Evolutionary conservation across 2,888 invertebrate genomes (phyloP).

Genomic region (Cecidostiba fungosa): DNA sequence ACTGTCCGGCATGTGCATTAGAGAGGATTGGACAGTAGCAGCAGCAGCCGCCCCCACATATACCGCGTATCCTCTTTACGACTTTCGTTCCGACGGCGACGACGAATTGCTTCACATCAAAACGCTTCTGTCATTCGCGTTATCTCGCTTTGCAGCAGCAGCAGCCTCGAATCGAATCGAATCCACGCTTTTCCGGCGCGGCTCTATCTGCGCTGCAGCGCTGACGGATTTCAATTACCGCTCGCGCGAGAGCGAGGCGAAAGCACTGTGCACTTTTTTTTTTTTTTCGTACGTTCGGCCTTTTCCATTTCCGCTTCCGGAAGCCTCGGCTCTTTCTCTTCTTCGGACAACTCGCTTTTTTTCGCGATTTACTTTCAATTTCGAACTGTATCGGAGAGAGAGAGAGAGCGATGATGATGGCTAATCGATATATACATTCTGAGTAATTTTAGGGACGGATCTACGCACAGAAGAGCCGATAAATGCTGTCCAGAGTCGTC

Average conservation of each 20-base stretch:
- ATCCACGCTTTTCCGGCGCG: not conserved
- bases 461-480: not conserved
- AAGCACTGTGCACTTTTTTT: not conserved
- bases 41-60: not conserved
- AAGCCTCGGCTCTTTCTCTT: conserved; percentile 9
- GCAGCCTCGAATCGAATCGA: not conserved
- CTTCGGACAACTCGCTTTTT: not conserved
- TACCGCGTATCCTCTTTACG: conserved; percentile 29
- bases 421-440: conserved; percentile 46
- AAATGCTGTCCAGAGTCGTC: not conserved
- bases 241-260: not conserved
- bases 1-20: conserved; percentile 10
- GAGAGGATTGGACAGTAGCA: conserved; percentile 33
- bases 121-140: conserved; percentile 37
- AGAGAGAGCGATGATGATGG: conserved; percentile 4
- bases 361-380: conserved; percentile 15
- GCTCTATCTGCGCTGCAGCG: not conserved
- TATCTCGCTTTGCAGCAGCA: conserved; percentile 2
- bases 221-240: conserved; percentile 52
- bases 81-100: conserved; percentile 22
- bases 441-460: conserved; percentile 21
- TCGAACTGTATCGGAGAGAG: not conserved
- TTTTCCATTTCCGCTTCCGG: conserved; percentile 47
- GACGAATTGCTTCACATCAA: conserved; percentile 49
- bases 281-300: conserved; percentile 5